These are phyloP conservation scores for Dreissena rostriformis DNA, from an alignment of 1,140 invertebrate species.

Conservation along the genomic window DNA sequence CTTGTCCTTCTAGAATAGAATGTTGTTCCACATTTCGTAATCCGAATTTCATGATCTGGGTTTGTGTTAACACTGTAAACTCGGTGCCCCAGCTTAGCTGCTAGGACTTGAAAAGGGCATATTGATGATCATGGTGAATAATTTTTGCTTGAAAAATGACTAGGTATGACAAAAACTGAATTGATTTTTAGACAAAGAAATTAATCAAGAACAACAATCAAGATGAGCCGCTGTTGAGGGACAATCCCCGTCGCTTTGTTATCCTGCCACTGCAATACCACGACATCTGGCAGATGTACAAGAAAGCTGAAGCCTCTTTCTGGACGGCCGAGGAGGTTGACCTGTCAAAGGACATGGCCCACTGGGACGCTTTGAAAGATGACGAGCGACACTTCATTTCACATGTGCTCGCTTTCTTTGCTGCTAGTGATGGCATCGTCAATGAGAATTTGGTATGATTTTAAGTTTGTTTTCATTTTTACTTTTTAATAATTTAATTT, in stretches of 20 bases:
- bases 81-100: no score
- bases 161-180: no score
- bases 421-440: slow-evolving; percentile 99
- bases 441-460: slow-evolving; percentile 97
- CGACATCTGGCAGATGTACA: slow-evolving; percentile 99
- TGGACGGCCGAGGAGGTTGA: slow-evolving; percentile 98
- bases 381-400: slow-evolving; percentile 97
- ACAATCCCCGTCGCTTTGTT: slow-evolving; percentile 96
- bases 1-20: no score
- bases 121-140: no score
- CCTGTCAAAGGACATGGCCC: slow-evolving; percentile 88
- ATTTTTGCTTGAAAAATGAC: no score
- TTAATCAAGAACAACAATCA: slow-evolving; percentile 46
- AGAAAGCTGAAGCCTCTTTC: slow-evolving; percentile 99
- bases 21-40: no score
- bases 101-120: no score
- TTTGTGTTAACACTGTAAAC: no score
- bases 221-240: slow-evolving; percentile 93
- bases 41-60: no score
- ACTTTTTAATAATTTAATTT: no score
- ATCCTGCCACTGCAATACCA: slow-evolving; percentile 97
- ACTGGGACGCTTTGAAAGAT: slow-evolving; percentile 93
- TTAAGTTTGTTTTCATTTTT: no score
- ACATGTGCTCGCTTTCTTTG: slow-evolving; percentile 99
- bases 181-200: slow-evolving; percentile 16